phyloP scores from a whole-genome alignment of 2,113 vertebrate species.

The Nothobranchius furzeri region DNA sequence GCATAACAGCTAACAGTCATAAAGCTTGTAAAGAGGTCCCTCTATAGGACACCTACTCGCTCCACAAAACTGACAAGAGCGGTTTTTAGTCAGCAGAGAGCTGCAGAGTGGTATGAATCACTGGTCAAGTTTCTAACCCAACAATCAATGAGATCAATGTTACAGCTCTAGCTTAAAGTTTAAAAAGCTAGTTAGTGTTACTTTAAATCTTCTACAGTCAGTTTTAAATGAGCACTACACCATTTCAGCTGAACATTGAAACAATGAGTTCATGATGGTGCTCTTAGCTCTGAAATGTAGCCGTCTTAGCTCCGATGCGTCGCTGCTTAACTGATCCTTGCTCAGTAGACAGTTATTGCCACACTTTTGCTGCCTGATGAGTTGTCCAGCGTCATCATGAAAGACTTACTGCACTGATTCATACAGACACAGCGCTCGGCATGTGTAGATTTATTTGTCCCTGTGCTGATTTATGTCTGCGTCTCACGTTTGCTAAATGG shows the following conservation, averaged over 20 bases:
- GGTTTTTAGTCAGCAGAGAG: too few species aligned
- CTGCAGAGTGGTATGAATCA: too few species aligned
- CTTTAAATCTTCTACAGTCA: too few species aligned
- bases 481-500: slow-evolving; percentile 68
- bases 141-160: too few species aligned
- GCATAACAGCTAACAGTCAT: too few species aligned
- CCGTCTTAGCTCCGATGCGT: neutral
- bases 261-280: neutral
- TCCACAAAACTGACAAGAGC: too few species aligned
- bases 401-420: neutral
- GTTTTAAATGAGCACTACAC: neutral
- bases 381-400: neutral
- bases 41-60: too few species aligned
- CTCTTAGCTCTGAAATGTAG: neutral
- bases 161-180: too few species aligned
- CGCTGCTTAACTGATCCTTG: neutral
- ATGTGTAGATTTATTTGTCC: slow-evolving; percentile 82
- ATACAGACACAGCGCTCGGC: slow-evolving; percentile 73
- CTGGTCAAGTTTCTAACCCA: too few species aligned
- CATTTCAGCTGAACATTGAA: neutral
- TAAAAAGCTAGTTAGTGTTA: too few species aligned
- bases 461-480: slow-evolving; percentile 78
- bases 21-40: too few species aligned
- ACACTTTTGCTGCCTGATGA: neutral
- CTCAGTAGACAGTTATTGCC: neutral